These are phyloP conservation scores for Parthenolecanium corni DNA, from an alignment of 2,888 invertebrate species.

Conservation along the genomic window DNA sequence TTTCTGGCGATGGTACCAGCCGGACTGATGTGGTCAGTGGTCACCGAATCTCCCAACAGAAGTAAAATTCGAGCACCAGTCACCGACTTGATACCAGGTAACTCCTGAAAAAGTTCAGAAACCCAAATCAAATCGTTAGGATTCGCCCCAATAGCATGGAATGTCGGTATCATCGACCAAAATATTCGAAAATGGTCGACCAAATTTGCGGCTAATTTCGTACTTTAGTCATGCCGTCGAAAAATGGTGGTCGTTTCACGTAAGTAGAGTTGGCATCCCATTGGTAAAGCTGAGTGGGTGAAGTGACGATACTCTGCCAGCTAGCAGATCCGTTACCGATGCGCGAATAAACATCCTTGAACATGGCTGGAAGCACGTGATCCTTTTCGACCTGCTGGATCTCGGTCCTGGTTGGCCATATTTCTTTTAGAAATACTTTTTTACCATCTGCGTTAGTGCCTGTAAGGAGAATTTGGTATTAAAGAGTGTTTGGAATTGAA, in stretches of 20 bases:
- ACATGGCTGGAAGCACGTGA: slow-evolving; percentile 92
- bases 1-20: slow-evolving; percentile 94
- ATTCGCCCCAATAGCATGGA: neutral
- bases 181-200: neutral
- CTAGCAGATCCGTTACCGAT: slow-evolving; percentile 72
- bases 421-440: slow-evolving; percentile 74
- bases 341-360: slow-evolving; percentile 73
- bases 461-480: slow-evolving; percentile 2
- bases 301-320: slow-evolving; percentile 74
- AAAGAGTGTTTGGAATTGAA: too few relatives aligned
- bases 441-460: slow-evolving; percentile 48
- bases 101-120: slow-evolving; percentile 40
- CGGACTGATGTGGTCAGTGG: slow-evolving; percentile 97
- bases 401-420: slow-evolving; percentile 87
- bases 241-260: slow-evolving; percentile 93
- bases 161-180: too few relatives aligned
- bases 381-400: slow-evolving; percentile 80
- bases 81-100: slow-evolving; percentile 52
- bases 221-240: slow-evolving; percentile 66
- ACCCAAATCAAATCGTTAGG: neutral
- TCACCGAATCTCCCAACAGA: slow-evolving; percentile 88
- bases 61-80: slow-evolving; percentile 67
- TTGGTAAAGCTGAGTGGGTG: slow-evolving; percentile 71
- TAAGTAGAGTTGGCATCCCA: slow-evolving; percentile 89
- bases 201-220: slow-evolving; percentile 23